Evolutionary conservation across 2,888 invertebrate species (phyloP).

Genomic region (Ariolimax columbianus): DNA sequence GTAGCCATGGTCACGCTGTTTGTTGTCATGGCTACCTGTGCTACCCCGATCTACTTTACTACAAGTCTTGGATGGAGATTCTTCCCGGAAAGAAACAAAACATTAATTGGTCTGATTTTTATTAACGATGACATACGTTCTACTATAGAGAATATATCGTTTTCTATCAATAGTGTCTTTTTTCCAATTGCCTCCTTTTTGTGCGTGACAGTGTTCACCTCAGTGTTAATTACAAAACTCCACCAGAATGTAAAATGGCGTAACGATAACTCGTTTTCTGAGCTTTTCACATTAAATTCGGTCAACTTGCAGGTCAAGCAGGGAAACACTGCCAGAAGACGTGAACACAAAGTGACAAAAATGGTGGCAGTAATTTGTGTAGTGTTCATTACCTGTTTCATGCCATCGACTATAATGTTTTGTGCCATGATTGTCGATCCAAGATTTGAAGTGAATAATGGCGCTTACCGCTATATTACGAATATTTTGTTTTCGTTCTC

Average conservation of each 20-base stretch:
- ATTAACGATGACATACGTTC: not conserved
- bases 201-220: not conserved
- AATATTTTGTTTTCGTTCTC: not conserved
- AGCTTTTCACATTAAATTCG: not conserved
- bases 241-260: not conserved
- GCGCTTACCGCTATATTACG: not conserved
- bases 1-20: not conserved
- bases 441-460: not conserved
- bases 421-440: not conserved
- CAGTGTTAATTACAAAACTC: not conserved
- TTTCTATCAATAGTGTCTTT: not conserved
- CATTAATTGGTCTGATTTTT: not conserved
- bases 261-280: not conserved
- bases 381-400: not conserved
- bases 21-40: not conserved
- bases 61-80: not conserved
- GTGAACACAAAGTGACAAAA: not conserved
- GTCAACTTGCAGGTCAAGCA: not conserved
- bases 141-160: not conserved
- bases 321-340: not conserved
- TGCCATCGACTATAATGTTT: not conserved
- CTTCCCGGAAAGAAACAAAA: not conserved
- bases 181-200: not conserved
- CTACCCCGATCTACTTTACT: not conserved
- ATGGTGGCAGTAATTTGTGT: not conserved